Evolutionary conservation across 2,888 invertebrate species (phyloP), one percentile per base, ranked within the genome.

Genomic region (Drosophila planitibia): DNA sequence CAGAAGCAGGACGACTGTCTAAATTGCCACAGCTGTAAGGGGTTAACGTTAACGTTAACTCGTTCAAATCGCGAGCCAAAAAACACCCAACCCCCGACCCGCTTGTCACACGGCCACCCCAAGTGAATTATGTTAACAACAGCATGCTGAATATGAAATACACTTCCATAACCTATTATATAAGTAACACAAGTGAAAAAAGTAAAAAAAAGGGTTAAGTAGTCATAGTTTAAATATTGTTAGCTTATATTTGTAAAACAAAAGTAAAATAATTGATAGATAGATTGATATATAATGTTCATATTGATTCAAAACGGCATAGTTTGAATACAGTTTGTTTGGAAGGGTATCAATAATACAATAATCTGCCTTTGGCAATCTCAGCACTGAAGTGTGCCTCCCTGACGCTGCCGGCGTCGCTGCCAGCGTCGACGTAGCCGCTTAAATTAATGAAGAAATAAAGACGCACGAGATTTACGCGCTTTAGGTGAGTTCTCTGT

Each of bases 391-490:
- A 85, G 88, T 83, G 85, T 81, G 76, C 74, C 61, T 58, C 51
- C 19, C 71, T 55, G 60, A 37, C 53, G 70, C 62, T 66, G 79
- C 72, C 49, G 41, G 37, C 79, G 74, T 67, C 60, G 44, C 62
- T 41, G 77, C 44, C 47, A 10, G 33, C 73, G 74, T 66, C 70
- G 60, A 63, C 66, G 80, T 59, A 39, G 85, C 75, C 82, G 83
- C 90, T 88, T 85, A 89, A 92, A 91, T 92, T 92, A 92, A 92
- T 92, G 91, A 91, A 92, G 92, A 92, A 92, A 91, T 92, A 92
- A 92, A 91, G 90, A 90, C 90, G 89, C 79, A 74, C 79, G 77
- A 80, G 87, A 81, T 84, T 91, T 91, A 82, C 85, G 82, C 81
- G 73, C 79, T 79, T 72, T 74, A 81, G 87, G 77, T 78, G 82